These are phyloP conservation scores for Rissa tridactyla DNA, from an alignment of 2,113 vertebrate genomes.

Conservation along the genomic window DNA sequence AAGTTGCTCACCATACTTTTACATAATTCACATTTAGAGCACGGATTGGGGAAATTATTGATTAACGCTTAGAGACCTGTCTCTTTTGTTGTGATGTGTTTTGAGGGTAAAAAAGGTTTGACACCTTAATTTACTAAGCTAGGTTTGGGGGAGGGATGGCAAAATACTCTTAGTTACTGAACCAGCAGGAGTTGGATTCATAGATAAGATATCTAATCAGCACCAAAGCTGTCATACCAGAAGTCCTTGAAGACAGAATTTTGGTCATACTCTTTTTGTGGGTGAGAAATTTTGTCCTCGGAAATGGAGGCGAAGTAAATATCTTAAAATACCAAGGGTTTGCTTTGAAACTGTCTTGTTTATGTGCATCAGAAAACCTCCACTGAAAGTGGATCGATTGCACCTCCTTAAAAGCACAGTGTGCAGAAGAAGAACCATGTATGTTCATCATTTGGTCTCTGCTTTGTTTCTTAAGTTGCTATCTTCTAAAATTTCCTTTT, in stretches of 20 bases:
- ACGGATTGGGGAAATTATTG: neutral
- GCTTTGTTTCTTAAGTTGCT: neutral
- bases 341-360: neutral
- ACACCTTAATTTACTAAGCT: neutral
- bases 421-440: accelerated
- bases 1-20: neutral
- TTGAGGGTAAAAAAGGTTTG: neutral
- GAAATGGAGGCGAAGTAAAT: neutral
- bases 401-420: neutral
- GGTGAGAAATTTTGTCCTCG: neutral
- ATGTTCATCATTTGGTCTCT: neutral
- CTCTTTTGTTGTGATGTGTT: neutral
- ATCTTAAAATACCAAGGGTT: neutral
- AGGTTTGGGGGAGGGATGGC: neutral
- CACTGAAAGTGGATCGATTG: neutral
- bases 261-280: neutral
- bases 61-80: neutral
- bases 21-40: neutral
- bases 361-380: neutral
- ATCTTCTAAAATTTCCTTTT: neutral
- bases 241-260: neutral
- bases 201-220: neutral
- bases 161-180: neutral
- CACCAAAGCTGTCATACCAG: neutral
- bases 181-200: neutral